These are phyloP conservation scores for Periplaneta americana DNA, from an alignment of 1,140 invertebrate species.

Conservation along the genomic window DNA sequence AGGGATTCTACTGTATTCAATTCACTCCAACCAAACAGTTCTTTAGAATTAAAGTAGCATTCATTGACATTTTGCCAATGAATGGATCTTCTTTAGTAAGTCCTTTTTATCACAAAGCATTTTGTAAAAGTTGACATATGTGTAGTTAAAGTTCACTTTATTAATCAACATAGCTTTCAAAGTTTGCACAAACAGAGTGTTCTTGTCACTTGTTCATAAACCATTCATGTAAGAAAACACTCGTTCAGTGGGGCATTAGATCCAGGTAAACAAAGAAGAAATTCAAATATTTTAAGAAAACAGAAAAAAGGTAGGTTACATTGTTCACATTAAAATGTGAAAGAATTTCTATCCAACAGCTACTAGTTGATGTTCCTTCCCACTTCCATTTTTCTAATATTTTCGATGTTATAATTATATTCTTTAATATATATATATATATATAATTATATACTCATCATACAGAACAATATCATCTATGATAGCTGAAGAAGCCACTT, in stretches of 20 bases:
- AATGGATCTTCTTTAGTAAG: too few relatives aligned
- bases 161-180: too few relatives aligned
- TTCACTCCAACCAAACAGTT: too few relatives aligned
- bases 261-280: background rate
- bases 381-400: background rate
- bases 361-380: background rate
- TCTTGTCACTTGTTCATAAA: too few relatives aligned
- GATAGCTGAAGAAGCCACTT: background rate
- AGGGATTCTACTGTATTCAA: too few relatives aligned
- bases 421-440: background rate
- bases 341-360: too few relatives aligned
- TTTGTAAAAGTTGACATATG: conserved; percentile 32
- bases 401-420: too few relatives aligned
- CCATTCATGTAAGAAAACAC: too few relatives aligned
- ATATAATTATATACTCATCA: background rate
- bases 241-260: background rate
- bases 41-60: too few relatives aligned
- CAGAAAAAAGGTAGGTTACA: background rate
- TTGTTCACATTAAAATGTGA: background rate
- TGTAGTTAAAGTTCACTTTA: conserved; percentile 39
- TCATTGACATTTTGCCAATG: too few relatives aligned
- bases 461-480: background rate
- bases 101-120: too few relatives aligned
- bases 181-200: background rate
- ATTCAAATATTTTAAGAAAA: conserved; percentile 9